These are phyloP conservation scores for Corticium candelabrum DNA, from an alignment of 37 sponge, comb jelly and placozoan species.

Conservation along the genomic window DNA sequence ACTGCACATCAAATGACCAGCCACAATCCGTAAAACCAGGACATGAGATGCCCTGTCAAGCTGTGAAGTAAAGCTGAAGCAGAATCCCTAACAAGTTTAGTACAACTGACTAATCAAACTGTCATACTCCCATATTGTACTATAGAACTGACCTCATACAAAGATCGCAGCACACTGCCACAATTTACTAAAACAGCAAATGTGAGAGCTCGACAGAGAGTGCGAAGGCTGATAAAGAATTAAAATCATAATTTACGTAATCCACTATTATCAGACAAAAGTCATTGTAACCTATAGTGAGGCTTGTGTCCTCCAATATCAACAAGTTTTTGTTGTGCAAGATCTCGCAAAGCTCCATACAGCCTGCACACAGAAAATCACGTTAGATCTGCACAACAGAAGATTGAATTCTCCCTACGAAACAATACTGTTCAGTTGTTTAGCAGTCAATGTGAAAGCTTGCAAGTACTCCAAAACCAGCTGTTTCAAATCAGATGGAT, in stretches of 20 bases:
- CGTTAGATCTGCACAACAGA: no score
- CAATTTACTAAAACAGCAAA: slow-evolving; percentile 47
- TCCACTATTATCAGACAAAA: no score
- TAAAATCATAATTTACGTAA: not conserved
- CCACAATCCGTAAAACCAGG: not conserved
- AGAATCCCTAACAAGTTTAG: slow-evolving; percentile 23
- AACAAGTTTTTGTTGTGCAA: slow-evolving; percentile 47
- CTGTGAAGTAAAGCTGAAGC: slow-evolving; percentile 45
- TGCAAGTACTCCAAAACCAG: slow-evolving; percentile 64
- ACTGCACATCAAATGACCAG: not conserved
- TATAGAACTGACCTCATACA: slow-evolving; percentile 49
- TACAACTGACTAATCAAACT: not conserved
- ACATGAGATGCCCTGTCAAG: slow-evolving; percentile 28
- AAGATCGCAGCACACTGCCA: slow-evolving; percentile 40
- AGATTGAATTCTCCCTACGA: slow-evolving; percentile 20
- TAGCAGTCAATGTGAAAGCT: not conserved
- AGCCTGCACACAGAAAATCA: slow-evolving; percentile 18
- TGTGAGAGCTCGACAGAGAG: slow-evolving; percentile 73
- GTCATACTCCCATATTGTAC: not conserved
- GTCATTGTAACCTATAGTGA: slow-evolving; percentile 59
- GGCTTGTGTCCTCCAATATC: slow-evolving; percentile 88
- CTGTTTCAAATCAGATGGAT: slow-evolving; percentile 41
- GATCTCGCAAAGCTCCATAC: slow-evolving; percentile 42
- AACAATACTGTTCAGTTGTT: slow-evolving; percentile 46
- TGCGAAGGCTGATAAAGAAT: slow-evolving; percentile 51